phyloP scores from a whole-genome alignment of 2,797 vertebrate genomes.

The Staurois parvus region DNA sequence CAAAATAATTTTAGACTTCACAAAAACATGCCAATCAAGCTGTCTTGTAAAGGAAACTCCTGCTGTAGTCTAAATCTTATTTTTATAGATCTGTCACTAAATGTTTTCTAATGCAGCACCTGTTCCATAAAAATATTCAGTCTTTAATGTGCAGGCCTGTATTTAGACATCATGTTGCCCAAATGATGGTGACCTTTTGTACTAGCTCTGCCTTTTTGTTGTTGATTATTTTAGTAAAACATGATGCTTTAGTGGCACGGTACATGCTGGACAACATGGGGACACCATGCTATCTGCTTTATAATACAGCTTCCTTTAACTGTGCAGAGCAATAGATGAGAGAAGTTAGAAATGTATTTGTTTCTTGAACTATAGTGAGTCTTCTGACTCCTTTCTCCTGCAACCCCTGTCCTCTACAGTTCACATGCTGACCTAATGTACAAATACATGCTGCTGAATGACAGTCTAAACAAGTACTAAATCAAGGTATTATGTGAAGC shows the following conservation, averaged over 20 bases:
- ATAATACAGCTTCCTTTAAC: background rate
- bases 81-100: constrained; percentile 38
- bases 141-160: background rate
- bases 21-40: constrained; percentile 52
- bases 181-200: background rate
- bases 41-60: constrained; percentile 18
- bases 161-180: background rate
- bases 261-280: too few relatives aligned
- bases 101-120: constrained; percentile 26
- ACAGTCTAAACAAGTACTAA: too few relatives aligned
- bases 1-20: constrained; percentile 33
- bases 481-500: too few relatives aligned
- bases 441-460: too few relatives aligned
- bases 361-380: background rate
- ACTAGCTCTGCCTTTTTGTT: background rate
- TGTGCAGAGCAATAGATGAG: background rate
- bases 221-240: background rate
- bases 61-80: constrained; percentile 26
- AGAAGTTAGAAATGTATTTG: background rate
- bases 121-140: constrained; percentile 1
- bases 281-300: background rate
- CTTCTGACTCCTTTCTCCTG: too few relatives aligned
- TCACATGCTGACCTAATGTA: too few relatives aligned
- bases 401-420: too few relatives aligned
- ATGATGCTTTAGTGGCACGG: background rate